A percentile compares a stretch with the other conserved stretches of the same genome.
phyloP scores from a whole-genome alignment of 2,888 invertebrate genomes.

The Andrena bicolor region DNA sequence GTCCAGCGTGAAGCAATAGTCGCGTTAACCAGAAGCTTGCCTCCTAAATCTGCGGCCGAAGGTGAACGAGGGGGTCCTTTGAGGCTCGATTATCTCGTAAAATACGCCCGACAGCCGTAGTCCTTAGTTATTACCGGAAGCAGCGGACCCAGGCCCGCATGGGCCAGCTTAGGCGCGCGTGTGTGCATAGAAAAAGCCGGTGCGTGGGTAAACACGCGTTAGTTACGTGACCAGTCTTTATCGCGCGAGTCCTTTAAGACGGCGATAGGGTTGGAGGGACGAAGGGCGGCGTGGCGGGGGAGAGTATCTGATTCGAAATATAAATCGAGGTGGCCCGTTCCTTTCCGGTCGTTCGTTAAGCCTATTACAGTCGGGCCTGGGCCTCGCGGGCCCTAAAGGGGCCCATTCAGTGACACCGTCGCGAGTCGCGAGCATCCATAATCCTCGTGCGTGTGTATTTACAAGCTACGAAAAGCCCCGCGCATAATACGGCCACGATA shows the following conservation, averaged over 20 bases:
- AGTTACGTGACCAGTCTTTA: slow-evolving; percentile 74
- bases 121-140: slow-evolving; percentile 73
- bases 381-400: slow-evolving; percentile 19
- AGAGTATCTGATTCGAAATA: slow-evolving; percentile 65
- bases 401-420: slow-evolving; percentile 60
- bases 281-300: background rate
- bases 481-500: slow-evolving; percentile 49
- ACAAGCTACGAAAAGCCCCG: slow-evolving; percentile 65
- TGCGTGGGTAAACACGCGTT: slow-evolving; percentile 74
- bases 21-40: slow-evolving; percentile 30
- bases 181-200: slow-evolving; percentile 57
- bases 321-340: slow-evolving; percentile 63
- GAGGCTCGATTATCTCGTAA: slow-evolving; percentile 70
- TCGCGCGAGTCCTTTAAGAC: slow-evolving; percentile 57
- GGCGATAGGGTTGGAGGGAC: background rate
- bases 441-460: slow-evolving; percentile 72
- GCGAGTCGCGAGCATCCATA: slow-evolving; percentile 73
- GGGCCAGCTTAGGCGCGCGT: background rate
- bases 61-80: background rate
- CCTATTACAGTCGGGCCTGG: slow-evolving; percentile 68
- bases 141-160: slow-evolving; percentile 18
- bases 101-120: slow-evolving; percentile 59
- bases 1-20: slow-evolving; percentile 17
- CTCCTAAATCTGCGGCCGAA: slow-evolving; percentile 33
- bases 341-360: slow-evolving; percentile 73